These are phyloP conservation scores for Drosophila imparisetae DNA, from an alignment of 2,888 invertebrate genomes.

Conservation along the genomic window DNA sequence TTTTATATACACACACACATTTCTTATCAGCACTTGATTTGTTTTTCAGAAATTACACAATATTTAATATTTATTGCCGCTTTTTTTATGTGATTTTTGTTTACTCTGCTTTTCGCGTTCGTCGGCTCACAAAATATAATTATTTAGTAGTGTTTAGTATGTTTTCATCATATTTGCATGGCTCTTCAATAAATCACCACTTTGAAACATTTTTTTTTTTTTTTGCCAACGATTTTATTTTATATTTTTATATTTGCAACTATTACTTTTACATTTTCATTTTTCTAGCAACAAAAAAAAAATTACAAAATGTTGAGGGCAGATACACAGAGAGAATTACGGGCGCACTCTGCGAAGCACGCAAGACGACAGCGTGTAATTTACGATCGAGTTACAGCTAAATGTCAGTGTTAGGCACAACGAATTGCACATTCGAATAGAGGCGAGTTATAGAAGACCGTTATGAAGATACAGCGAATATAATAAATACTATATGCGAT, in stretches of 20 bases:
- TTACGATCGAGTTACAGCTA: constrained; percentile 61
- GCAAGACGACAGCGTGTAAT: constrained; percentile 43
- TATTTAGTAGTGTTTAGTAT: neutral
- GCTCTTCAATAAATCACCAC: constrained; percentile 2
- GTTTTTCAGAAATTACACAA: constrained; percentile 41
- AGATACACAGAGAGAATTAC: constrained; percentile 17
- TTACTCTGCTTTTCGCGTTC: constrained; percentile 18
- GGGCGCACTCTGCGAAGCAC: neutral
- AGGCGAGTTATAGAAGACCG: constrained; percentile 24
- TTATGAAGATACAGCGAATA: constrained; percentile 9
- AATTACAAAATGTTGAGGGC: neutral
- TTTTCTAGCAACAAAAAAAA: constrained; percentile 15
- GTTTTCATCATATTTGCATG: neutral
- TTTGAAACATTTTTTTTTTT: neutral
- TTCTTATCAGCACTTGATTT: neutral
- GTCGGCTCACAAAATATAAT: neutral
- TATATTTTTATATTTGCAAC: neutral
- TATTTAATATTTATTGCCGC: constrained; percentile 2
- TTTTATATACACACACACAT: neutral
- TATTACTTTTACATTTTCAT: neutral
- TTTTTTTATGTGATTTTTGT: constrained; percentile 23
- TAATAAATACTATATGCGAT: neutral
- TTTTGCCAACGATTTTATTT: constrained; percentile 35
- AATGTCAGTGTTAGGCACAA: constrained; percentile 18
- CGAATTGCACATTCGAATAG: constrained; percentile 15